phyloP scores from a whole-genome alignment of 1,140 invertebrate genomes.

The Trissolcus basalis region DNA sequence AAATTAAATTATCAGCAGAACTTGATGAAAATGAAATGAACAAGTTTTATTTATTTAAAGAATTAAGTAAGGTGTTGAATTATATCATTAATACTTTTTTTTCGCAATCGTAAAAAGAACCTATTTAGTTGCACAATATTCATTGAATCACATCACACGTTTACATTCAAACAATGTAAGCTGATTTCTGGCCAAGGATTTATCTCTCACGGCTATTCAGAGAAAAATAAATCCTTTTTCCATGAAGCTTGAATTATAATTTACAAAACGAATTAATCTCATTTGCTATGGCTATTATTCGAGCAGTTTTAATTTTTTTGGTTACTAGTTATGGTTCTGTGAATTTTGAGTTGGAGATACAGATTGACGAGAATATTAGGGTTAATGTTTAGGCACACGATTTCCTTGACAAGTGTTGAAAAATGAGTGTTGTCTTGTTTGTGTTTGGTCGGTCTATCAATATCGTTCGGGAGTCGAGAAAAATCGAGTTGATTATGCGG shows the following conservation, averaged over 20 bases:
- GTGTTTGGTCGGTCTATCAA: too few species aligned
- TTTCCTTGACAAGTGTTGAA: constrained; percentile 38
- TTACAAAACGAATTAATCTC: constrained; percentile 38
- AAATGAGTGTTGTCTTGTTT: too few species aligned
- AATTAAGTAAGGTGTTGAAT: too few species aligned
- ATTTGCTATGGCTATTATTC: constrained; percentile 28
- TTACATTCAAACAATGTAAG: constrained; percentile 16
- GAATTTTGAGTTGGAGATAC: constrained; percentile 20
- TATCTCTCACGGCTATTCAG: constrained; percentile 25
- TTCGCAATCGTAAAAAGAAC: too few species aligned
- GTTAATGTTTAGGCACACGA: constrained; percentile 29
- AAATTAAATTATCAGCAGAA: too few species aligned
- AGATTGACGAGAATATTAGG: constrained; percentile 47
- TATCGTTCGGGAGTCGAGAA: too few species aligned
- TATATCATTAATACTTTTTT: too few species aligned
- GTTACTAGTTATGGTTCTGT: constrained; percentile 32
- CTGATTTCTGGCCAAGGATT: constrained; percentile 28
- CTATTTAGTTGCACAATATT: constrained; percentile 3
- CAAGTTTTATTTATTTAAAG: too few species aligned
- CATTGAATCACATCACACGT: constrained; percentile 37
- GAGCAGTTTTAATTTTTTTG: constrained; percentile 22
- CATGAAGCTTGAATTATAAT: constrained; percentile 39
- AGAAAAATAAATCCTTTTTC: constrained; percentile 38
- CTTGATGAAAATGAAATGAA: too few species aligned
- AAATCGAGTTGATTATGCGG: too few species aligned